Evolutionary conservation across 2,888 invertebrate genomes (phyloP).

Genomic region (Dusona sp.): DNA sequence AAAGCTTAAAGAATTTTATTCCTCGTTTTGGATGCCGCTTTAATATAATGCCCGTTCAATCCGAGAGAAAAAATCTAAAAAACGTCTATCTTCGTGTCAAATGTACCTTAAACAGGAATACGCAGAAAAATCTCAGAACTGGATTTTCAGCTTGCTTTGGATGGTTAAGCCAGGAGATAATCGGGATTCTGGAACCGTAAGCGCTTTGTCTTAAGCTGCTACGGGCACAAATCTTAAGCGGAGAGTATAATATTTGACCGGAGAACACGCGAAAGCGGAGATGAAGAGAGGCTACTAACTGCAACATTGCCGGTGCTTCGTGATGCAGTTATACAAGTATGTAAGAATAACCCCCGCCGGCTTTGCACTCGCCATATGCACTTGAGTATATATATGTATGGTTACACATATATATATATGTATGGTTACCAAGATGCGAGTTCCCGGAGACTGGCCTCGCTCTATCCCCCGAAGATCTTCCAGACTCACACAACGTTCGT

Average conservation of each 20-base stretch:
- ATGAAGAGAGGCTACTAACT: constrained; percentile 49
- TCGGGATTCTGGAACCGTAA: constrained; percentile 61
- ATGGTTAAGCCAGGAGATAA: constrained; percentile 20
- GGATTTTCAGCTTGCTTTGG: constrained; percentile 54
- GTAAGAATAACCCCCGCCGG: constrained; percentile 63
- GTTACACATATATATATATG: neutral
- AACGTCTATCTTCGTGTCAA: neutral
- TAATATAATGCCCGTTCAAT: neutral
- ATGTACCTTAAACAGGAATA: constrained; percentile 27
- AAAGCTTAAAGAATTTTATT: neutral
- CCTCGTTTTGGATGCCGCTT: neutral
- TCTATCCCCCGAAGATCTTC: constrained; percentile 69
- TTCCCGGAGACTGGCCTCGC: constrained; percentile 70
- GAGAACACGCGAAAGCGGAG: constrained; percentile 34
- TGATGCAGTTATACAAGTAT: constrained; percentile 60
- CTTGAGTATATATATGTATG: constrained; percentile 15
- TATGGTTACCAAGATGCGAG: constrained; percentile 49
- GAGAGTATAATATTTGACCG: constrained; percentile 71
- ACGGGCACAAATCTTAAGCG: constrained; percentile 66
- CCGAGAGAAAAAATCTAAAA: neutral
- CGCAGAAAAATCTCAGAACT: constrained; percentile 58
- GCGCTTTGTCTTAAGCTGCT: constrained; percentile 75
- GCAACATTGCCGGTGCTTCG: constrained; percentile 34
- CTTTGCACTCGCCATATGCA: constrained; percentile 42
- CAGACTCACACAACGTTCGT: constrained; percentile 70